Conservation (phyloP, 2,113 vertebrate species). For the Lophius piscatorius region DNA sequence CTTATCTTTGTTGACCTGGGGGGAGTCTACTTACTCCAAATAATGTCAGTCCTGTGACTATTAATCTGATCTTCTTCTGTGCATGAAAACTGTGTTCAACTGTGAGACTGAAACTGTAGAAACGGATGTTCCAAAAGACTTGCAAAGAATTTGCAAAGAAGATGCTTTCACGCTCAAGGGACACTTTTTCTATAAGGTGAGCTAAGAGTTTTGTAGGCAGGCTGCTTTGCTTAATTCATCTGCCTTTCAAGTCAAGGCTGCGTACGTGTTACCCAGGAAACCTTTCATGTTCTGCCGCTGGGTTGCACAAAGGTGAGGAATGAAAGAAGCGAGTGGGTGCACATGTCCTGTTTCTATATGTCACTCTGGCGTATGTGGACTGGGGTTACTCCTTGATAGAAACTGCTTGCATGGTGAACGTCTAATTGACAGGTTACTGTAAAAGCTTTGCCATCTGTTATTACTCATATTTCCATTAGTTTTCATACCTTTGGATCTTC, state of each 20-base stretch:
- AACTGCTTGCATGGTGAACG: slow-evolving; percentile 30
- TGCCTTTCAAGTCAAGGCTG: slow-evolving; percentile 37
- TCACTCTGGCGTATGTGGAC: neutral
- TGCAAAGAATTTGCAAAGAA: too few species aligned
- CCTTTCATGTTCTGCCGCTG: slow-evolving; percentile 43
- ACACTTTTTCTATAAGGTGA: neutral
- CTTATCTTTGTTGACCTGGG: too few species aligned
- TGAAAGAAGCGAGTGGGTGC: slow-evolving; percentile 51
- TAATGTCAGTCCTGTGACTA: too few species aligned
- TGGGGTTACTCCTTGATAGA: slow-evolving; percentile 14
- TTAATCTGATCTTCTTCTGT: too few species aligned
- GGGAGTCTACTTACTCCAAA: too few species aligned
- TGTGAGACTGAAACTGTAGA: too few species aligned
- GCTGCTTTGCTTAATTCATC: slow-evolving; percentile 20
- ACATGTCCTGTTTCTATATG: slow-evolving; percentile 3
- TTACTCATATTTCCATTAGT: slow-evolving; percentile 46
- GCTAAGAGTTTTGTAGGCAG: slow-evolving; percentile 6
- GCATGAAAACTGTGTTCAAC: too few species aligned
- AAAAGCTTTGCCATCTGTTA: slow-evolving; percentile 36
- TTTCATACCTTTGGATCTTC: slow-evolving; percentile 30
- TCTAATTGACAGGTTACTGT: slow-evolving; percentile 52
- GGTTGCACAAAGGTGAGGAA: slow-evolving; percentile 31
- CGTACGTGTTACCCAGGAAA: slow-evolving; percentile 48
- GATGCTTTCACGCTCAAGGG: too few species aligned
- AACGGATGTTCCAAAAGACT: too few species aligned